Evolutionary conservation across 2,888 invertebrate species (phyloP).

Genomic region (Drosophila kanekoi): DNA sequence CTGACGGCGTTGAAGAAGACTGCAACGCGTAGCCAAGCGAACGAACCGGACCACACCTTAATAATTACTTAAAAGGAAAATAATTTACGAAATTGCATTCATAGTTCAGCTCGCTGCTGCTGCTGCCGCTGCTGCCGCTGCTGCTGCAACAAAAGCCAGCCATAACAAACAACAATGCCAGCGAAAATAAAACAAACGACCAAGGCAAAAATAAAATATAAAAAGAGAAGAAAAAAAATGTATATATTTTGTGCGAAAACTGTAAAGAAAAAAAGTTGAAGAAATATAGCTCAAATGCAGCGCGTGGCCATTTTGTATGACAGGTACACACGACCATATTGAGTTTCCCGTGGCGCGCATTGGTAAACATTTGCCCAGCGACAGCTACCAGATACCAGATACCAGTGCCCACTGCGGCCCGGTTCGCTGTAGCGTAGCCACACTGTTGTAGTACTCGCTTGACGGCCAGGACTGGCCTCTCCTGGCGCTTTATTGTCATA

Average conservation of each 20-base stretch:
- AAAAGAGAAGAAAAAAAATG: conserved; percentile 16
- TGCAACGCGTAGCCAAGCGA: conserved; percentile 28
- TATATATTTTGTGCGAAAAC: conserved; percentile 59
- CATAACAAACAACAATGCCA: conserved; percentile 71
- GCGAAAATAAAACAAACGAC: conserved; percentile 55
- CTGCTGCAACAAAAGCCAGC: conserved; percentile 75
- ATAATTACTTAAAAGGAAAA: conserved; percentile 85
- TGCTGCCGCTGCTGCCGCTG: conserved; percentile 1
- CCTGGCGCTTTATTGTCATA: conserved; percentile 52
- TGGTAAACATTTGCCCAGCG: conserved; percentile 68
- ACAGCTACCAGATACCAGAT: conserved; percentile 22
- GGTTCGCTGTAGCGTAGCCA: conserved; percentile 31
- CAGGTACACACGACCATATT: conserved; percentile 57
- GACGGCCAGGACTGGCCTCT: conserved; percentile 5
- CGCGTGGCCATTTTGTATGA: conserved; percentile 61
- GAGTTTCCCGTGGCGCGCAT: conserved; percentile 73
- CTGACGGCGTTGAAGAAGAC: conserved; percentile 26
- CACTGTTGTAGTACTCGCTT: neutral
- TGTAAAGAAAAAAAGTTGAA: conserved; percentile 27
- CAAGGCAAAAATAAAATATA: conserved; percentile 52
- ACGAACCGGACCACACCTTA: conserved; percentile 83
- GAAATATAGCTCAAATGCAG: conserved; percentile 46
- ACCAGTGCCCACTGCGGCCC: conserved; percentile 6
- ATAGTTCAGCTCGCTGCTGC: conserved; percentile 74
- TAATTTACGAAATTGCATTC: conserved; percentile 85